Evolutionary conservation across 2,113 vertebrate genomes (phyloP), one percentile per base, ranked within the genome.

Genomic region (Anoplopoma fimbria): DNA sequence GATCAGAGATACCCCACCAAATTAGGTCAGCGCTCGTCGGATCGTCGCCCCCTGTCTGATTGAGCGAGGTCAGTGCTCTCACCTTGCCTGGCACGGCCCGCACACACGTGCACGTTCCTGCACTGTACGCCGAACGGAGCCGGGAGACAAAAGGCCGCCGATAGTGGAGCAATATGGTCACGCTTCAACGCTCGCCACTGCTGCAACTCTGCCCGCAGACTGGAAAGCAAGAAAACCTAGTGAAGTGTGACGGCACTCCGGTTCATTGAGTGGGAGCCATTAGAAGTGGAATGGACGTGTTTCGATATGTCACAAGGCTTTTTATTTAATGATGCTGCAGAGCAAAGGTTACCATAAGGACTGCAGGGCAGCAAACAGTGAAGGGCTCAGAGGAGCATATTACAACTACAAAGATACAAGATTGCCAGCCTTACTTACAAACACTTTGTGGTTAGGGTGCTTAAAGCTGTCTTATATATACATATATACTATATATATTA

Each of bases 1-100:
- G 89, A 94, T 90, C 74, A 80, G 84, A 82, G 87, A 69, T 81
- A 87, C 77, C 25, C 14, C 27, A 40, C 51, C 67, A 69, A 94
- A 94, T 91, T 84, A 93, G 93, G 93, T 94, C 93, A 92, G 45
- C 49, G 40, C 51, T 77, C 72, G 76, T 77, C 64, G 83, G 86
- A 85, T 91, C 77, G 49, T 87, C 82, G 86, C 88, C 65, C 75
- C 77, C 51, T n/a, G 88, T 91, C 88, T 82, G 81, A 84, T 70
- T 47, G 78, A 64, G 75, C 64, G 72, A 76, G 83, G 89, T 91
- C 92, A 71, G 76, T 23, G 12, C 60, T 51, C 85, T 92, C 90
- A 91, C 93, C 93, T 94, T 92, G 84, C 88, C 87, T 88, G 76
- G 72, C 78, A 33, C 36, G 40, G 47, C 47, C 67, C 76, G 38